Evolutionary conservation across 2,797 vertebrate genomes (phyloP), one percentile per base, ranked within the genome.

Genomic region (Apogon talboti): DNA sequence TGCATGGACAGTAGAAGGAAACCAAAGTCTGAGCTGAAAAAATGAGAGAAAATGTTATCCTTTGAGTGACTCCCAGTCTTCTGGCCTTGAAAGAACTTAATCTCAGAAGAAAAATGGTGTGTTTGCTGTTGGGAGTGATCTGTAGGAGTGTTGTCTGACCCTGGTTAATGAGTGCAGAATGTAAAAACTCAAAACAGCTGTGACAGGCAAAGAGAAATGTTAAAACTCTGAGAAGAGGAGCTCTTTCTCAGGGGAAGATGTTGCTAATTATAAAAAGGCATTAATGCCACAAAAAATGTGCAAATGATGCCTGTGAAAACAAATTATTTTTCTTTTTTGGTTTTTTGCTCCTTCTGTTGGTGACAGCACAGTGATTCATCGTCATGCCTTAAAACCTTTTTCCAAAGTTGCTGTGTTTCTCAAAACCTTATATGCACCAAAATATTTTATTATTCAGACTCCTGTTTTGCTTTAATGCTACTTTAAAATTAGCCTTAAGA

Each of bases 51-150:
- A 24, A 38, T 9, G 63, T 24, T 0, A 3, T 16, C 12, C 19
- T 4, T 11, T 0, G 0, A 8, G 12, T 6, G 2, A 37, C 35
- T 58, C 49, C 42, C 9, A 28, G 0, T 7, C 46, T 11, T 40
- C 10, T 7, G 54, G 21, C 54, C 55, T 44, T 65, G 59, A 48
- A 5, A 45, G 42, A 76, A 65, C 11, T 28, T 2, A 28, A 2
- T 28, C 24, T 8, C 6, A 0, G 33, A 52, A 38, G n/a, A 50
- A 40, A 54, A 13, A 28, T 1, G 0, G 10, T 19, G 9, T 55
- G 38, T 41, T 28, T 5, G 11, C 3, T 4, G 4, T 3, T 21
- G 19, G 33, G 14, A 24, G 45, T 3, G n/a, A 37, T 1, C 0
- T 12, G 43, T 15, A 3, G 43, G 57, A 58, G 52, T 33, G 15